Percentiles rank a stretch among this genome's conserved stretches.
phyloP scores from a whole-genome alignment of 1,140 invertebrate genomes.

The Steinernema khuongi region DNA sequence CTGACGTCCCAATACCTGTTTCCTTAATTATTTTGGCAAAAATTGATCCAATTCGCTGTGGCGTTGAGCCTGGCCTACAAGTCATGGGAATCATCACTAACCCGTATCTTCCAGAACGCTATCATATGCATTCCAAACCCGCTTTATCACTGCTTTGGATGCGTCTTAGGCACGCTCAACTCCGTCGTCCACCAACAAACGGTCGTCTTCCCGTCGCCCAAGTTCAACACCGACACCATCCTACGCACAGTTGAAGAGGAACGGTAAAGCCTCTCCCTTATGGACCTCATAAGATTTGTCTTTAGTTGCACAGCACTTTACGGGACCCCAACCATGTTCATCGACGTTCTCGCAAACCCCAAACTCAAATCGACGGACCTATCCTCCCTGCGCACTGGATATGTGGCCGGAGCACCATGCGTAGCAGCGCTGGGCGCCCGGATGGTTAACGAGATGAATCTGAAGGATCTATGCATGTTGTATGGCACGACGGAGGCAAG shows the following conservation, averaged over 20 bases:
- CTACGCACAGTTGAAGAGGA: conserved; percentile 60
- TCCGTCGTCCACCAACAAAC: conserved; percentile 68
- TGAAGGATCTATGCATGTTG: conserved; percentile 65
- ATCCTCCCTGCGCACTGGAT: conserved; percentile 26
- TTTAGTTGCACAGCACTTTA: conserved; percentile 72
- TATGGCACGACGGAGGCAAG: conserved; percentile 85
- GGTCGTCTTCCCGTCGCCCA: conserved; percentile 68
- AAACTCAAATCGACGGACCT: conserved; percentile 5
- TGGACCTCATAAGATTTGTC: conserved; percentile 20
- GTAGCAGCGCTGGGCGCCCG: conserved; percentile 66
- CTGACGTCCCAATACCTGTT: not conserved
- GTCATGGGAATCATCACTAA: conserved; percentile 7
- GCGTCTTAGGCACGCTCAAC: conserved; percentile 68
- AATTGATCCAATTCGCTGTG: conserved; percentile 7
- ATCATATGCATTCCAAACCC: conserved; percentile 71
- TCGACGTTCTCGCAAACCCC: conserved; percentile 69
- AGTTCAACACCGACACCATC: conserved; percentile 69
- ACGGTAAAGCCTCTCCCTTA: conserved; percentile 24
- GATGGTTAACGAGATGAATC: conserved; percentile 50
- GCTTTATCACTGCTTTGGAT: conserved; percentile 84
- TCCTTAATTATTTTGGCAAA: not conserved
- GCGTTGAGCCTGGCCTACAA: too few species aligned
- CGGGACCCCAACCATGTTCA: conserved; percentile 94
- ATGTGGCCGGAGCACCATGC: conserved; percentile 73
- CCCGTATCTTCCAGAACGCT: conserved; percentile 40